These are phyloP conservation scores for Argyrosomus japonicus DNA, from an alignment of 2,113 vertebrate genomes.

Conservation along the genomic window DNA sequence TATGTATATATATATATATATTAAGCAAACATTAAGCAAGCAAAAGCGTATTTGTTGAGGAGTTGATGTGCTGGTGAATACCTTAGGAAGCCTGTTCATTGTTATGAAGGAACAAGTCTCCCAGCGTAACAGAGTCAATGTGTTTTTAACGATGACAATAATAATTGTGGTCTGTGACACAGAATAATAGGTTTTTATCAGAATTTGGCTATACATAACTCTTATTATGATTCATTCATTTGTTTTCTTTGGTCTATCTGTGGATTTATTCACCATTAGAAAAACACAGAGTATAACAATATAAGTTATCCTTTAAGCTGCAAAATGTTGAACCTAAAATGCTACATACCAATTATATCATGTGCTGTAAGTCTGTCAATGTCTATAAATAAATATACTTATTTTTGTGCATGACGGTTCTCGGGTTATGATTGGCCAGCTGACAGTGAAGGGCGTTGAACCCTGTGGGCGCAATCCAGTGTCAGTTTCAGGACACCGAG, in stretches of 20 bases:
- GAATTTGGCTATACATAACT: neutral
- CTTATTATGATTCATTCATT: neutral
- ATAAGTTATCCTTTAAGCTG: neutral
- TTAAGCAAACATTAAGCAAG: neutral
- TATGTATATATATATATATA: no score
- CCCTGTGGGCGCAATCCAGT: constrained; percentile 30
- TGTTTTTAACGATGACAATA: neutral
- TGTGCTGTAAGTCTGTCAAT: neutral
- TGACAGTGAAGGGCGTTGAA: neutral
- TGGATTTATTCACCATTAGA: neutral
- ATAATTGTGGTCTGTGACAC: neutral
- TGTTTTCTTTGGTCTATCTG: neutral
- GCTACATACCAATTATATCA: neutral
- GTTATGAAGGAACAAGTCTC: neutral
- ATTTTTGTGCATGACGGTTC: neutral
- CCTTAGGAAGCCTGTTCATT: neutral
- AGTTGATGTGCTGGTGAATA: neutral
- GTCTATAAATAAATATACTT: constrained; percentile 69
- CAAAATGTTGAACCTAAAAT: neutral
- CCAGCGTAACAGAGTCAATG: fast-evolving
- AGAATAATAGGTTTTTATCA: neutral
- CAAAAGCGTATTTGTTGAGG: neutral
- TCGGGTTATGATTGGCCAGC: constrained; percentile 51
- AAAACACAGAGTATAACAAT: neutral
- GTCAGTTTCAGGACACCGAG: constrained; percentile 7